phyloP scores from a whole-genome alignment of 2,888 invertebrate species.

The Coleophora deauratella region DNA sequence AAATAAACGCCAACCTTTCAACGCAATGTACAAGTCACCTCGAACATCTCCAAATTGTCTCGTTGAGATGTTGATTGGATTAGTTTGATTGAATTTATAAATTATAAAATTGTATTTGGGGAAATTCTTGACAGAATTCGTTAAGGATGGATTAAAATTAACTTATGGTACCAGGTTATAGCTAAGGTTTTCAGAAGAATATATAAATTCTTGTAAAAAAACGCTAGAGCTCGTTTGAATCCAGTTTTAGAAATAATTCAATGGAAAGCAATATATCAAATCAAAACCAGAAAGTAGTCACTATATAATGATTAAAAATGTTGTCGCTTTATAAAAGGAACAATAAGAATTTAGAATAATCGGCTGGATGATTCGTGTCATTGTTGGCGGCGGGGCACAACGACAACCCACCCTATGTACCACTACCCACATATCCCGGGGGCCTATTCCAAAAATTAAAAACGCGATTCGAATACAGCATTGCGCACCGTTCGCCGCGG shows the following conservation, averaged over 20 bases:
- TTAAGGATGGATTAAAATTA: too few species aligned
- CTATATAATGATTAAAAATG: too few species aligned
- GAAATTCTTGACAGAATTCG: too few species aligned
- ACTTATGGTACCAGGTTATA: too few species aligned
- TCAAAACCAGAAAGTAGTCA: too few species aligned
- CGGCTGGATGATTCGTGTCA: slow-evolving; percentile 22
- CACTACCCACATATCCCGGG: slow-evolving; percentile 15
- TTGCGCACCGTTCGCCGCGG: slow-evolving; percentile 48
- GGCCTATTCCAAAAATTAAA: slow-evolving; percentile 63
- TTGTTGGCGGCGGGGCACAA: slow-evolving; percentile 1
- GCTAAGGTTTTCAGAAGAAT: too few species aligned
- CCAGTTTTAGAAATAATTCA: too few species aligned
- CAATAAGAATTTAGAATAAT: slow-evolving; percentile 20
- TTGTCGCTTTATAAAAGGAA: not conserved
- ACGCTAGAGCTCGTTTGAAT: too few species aligned
- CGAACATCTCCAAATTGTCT: slow-evolving; percentile 22
- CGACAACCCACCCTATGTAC: not conserved
- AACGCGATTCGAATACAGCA: slow-evolving; percentile 50
- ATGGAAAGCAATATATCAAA: too few species aligned
- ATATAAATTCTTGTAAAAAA: too few species aligned
- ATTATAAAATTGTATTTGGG: not conserved
- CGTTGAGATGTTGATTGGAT: slow-evolving; percentile 46
- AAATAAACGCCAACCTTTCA: too few species aligned
- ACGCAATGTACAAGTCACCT: too few species aligned
- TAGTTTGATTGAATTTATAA: slow-evolving; percentile 41